These are phyloP conservation scores for Cosmia trapezina DNA, from an alignment of 2,888 invertebrate species.

Conservation along the genomic window DNA sequence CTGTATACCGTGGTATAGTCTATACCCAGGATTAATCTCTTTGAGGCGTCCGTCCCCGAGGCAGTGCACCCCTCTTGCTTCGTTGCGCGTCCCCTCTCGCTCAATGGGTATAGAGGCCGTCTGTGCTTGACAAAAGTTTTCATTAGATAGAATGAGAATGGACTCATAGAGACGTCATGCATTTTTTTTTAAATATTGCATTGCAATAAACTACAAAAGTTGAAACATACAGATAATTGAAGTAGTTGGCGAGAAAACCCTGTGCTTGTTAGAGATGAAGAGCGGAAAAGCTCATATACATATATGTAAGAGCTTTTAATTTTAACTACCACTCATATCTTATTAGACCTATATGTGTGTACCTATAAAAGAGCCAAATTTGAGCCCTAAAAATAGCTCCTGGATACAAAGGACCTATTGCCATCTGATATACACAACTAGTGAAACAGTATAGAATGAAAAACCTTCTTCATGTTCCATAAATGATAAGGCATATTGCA, in stretches of 20 bases:
- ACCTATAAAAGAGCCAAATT: neutral
- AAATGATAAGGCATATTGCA: conserved; percentile 4
- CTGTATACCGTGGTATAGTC: conserved; percentile 17
- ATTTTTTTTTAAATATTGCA: conserved; percentile 5
- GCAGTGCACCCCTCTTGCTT: conserved; percentile 53
- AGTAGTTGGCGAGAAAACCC: conserved; percentile 2
- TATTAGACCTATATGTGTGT: neutral
- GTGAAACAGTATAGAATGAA: neutral
- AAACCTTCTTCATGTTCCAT: conserved; percentile 1
- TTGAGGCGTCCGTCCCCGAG: conserved; percentile 43
- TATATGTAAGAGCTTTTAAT: neutral
- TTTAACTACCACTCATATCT: neutral
- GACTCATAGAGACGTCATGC: neutral
- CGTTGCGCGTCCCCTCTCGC: conserved; percentile 38
- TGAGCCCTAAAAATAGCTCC: neutral
- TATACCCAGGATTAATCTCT: conserved; percentile 54
- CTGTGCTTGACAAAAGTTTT: conserved; percentile 32
- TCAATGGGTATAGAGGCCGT: conserved; percentile 38
- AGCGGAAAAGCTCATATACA: neutral
- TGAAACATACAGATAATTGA: neutral
- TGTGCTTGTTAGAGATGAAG: conserved; percentile 7
- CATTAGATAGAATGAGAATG: conserved; percentile 21
- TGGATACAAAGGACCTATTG: neutral
- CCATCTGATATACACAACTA: neutral
- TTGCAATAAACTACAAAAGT: neutral